phyloP scores from a whole-genome alignment of 2,797 vertebrate species.

The Propithecus deckenii region DNA sequence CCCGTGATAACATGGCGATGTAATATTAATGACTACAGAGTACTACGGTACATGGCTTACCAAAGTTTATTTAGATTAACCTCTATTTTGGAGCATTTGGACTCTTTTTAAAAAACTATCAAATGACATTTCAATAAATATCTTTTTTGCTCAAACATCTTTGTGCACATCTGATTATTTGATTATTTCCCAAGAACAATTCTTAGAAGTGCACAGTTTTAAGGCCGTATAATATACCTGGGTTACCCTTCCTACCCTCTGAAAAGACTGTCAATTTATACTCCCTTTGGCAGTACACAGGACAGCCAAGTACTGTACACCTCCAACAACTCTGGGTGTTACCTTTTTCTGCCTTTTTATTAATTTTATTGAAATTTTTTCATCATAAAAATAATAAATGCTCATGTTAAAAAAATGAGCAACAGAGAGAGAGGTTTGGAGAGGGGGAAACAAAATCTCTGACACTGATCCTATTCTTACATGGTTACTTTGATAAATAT shows the following conservation, averaged over 20 bases:
- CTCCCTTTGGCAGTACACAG: not conserved
- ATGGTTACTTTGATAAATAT: not conserved
- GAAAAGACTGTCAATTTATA: not conserved
- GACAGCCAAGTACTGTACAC: rapidly evolving
- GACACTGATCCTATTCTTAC: not conserved
- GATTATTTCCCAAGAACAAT: not conserved
- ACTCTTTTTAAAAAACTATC: not conserved
- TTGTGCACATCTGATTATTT: not conserved
- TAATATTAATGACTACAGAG: not conserved
- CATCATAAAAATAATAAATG: not conserved
- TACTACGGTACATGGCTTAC: rapidly evolving
- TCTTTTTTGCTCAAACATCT: not conserved
- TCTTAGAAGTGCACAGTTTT: not conserved
- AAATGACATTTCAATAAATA: not conserved
- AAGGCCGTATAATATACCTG: not conserved
- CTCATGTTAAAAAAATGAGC: not conserved
- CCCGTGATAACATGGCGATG: no score
- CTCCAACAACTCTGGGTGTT: not conserved
- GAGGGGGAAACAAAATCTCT: not conserved
- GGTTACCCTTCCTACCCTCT: not conserved
- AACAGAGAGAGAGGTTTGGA: not conserved
- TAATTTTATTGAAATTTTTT: not conserved
- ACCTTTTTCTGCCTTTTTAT: not conserved
- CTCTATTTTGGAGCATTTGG: no score
- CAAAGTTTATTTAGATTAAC: not conserved